Evolutionary conservation across 2,888 invertebrate species (phyloP).

Genomic region (Eupithecia dodoneata): DNA sequence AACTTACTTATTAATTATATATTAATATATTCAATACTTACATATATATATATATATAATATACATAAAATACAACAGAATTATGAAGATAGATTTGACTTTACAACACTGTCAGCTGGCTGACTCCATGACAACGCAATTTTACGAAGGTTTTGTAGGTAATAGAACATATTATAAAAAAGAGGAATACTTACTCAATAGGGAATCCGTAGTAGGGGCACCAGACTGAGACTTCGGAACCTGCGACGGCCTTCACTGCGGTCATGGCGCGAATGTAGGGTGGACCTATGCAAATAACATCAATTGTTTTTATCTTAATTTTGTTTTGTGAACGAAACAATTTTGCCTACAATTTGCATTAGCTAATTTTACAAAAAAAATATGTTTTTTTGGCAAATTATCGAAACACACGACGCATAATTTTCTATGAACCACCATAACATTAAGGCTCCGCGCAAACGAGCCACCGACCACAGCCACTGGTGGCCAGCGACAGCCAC

Average conservation of each 20-base stretch:
- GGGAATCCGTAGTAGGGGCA: constrained; percentile 96
- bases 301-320: constrained; percentile 32
- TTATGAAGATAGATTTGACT: too few relatives aligned
- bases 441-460: too few relatives aligned
- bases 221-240: constrained; percentile 88
- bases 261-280: constrained; percentile 90
- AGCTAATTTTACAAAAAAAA: background rate
- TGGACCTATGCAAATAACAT: constrained; percentile 80
- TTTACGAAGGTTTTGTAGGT: background rate
- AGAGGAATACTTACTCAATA: constrained; percentile 79
- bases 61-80: too few relatives aligned
- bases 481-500: too few relatives aligned
- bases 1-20: too few relatives aligned
- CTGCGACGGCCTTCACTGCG: constrained; percentile 91
- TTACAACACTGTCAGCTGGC: too few relatives aligned
- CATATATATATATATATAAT: too few relatives aligned
- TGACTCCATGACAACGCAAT: background rate
- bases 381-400: background rate
- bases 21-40: too few relatives aligned
- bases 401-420: too few relatives aligned
- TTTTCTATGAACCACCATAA: background rate
- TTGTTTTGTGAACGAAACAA: background rate
- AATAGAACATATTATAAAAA: background rate
- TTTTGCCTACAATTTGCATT: background rate
- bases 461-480: too few relatives aligned